Evolutionary conservation across 2,888 invertebrate genomes (phyloP), one percentile per base, ranked within the genome.

Genomic region (Polyploca ridens): DNA sequence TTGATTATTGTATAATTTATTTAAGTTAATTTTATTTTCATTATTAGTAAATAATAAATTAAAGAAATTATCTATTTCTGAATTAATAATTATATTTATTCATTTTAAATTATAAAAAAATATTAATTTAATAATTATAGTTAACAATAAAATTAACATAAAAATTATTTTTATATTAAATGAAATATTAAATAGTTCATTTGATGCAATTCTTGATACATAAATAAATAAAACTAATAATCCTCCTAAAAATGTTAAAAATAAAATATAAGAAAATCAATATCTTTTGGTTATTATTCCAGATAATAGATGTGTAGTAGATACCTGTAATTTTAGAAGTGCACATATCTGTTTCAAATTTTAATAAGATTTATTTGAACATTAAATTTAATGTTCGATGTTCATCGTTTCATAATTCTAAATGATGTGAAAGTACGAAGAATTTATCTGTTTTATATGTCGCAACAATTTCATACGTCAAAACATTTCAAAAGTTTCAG

Each of bases 201-300:
- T 96, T 16, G 95, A 95, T 0, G 95, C 95, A 85, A 95, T 81
- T 72, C 95, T 95, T 66, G 95, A 94, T 3, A 96, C 94, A 86
- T 96, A 96, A 86, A 96, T 93, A 90, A 96, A 96, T 90, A 96
- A 75, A 10, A 96, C 94, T 91, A 96, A 75, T 92, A 96, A 88
- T 16, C 96, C 96, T 27, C 96, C 95, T 84, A 96, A 79, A 85
- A 96, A 95, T 76, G 95, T 93, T 89, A 96, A 79, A 81, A 96
- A 95, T 90, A 95, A 78, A 83, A 96, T 95, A 87, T 95, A 95
- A 0, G 95, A 95, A 79, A 94, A 95, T 95, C 95, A 95, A 77
- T 94, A 95, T 66, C 90, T 92, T 84, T 90, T 86, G 73, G 90
- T 88, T 81, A 95, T 71, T 84, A 93, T 80, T 62, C 95, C 92